phyloP scores from a whole-genome alignment of 2,797 vertebrate genomes.

The Amazona ochrocephala region DNA sequence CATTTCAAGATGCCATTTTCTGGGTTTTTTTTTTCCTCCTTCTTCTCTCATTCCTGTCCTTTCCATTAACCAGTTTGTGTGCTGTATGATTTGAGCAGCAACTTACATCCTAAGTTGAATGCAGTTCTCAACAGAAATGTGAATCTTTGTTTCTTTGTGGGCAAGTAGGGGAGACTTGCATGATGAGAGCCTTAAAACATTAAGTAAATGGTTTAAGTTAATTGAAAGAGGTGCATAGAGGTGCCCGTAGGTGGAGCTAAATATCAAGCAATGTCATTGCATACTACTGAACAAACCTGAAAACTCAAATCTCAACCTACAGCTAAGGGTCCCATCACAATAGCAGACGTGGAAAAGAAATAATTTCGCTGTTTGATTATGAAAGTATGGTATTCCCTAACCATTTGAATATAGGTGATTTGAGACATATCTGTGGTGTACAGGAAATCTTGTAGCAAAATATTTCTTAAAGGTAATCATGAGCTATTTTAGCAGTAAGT shows the following conservation, averaged over 20 bases:
- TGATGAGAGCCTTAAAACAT: not conserved
- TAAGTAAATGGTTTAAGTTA: fast-evolving
- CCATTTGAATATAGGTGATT: not conserved
- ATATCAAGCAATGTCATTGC: not conserved
- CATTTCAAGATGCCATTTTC: not conserved
- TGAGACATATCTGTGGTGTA: not conserved
- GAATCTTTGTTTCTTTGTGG: not conserved
- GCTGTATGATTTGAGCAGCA: not conserved
- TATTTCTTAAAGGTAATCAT: not conserved
- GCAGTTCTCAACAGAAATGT: not conserved
- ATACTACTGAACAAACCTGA: not conserved
- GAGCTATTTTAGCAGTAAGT: not conserved
- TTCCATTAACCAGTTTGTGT: not conserved
- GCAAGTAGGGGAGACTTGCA: fast-evolving
- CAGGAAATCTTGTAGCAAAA: not conserved
- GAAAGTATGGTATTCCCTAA: not conserved
- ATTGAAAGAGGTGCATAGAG: not conserved
- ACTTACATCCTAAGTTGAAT: not conserved
- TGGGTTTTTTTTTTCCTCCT: fast-evolving
- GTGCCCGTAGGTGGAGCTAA: conserved; percentile 64
- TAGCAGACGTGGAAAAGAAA: not conserved
- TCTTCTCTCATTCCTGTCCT: not conserved
- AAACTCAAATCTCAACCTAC: not conserved
- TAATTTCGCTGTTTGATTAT: not conserved
- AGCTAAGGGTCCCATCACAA: not conserved